These are phyloP conservation scores for Garrulus glandarius DNA, from an alignment of 2,797 vertebrate genomes.

Conservation along the genomic window DNA sequence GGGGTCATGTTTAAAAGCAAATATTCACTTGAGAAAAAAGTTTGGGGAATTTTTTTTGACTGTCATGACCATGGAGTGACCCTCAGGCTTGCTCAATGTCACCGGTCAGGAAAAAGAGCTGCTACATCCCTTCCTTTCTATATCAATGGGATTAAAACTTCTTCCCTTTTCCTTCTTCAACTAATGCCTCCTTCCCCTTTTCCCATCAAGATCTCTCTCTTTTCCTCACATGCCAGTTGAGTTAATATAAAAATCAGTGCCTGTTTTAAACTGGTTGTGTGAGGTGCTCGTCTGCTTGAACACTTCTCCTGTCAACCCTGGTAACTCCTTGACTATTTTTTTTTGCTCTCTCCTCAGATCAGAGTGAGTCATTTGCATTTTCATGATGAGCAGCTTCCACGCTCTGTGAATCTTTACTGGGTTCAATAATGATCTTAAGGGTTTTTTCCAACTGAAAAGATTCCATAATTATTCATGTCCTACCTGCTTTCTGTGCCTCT, in stretches of 20 bases:
- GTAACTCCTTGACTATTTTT: background rate
- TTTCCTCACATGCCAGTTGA: background rate
- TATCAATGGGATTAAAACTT: too few relatives aligned
- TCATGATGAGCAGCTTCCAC: background rate
- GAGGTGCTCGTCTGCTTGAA: background rate
- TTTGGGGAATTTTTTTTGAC: background rate
- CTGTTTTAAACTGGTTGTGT: background rate
- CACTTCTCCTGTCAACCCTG: background rate
- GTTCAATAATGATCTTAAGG: background rate
- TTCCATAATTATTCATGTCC: background rate
- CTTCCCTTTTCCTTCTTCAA: background rate
- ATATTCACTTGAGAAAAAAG: background rate
- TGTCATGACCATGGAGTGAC: background rate
- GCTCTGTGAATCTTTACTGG: background rate
- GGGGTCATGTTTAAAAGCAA: background rate
- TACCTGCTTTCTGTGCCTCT: background rate
- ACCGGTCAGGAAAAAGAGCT: background rate
- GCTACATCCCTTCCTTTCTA: background rate
- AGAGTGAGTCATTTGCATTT: background rate
- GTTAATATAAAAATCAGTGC: background rate
- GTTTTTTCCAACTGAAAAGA: background rate
- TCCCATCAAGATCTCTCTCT: background rate
- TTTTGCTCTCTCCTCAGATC: background rate
- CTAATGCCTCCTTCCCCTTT: background rate
- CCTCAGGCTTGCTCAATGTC: background rate